Conservation (phyloP, 2,113 vertebrate genomes). For the Tragelaphus strepsiceros region DNA sequence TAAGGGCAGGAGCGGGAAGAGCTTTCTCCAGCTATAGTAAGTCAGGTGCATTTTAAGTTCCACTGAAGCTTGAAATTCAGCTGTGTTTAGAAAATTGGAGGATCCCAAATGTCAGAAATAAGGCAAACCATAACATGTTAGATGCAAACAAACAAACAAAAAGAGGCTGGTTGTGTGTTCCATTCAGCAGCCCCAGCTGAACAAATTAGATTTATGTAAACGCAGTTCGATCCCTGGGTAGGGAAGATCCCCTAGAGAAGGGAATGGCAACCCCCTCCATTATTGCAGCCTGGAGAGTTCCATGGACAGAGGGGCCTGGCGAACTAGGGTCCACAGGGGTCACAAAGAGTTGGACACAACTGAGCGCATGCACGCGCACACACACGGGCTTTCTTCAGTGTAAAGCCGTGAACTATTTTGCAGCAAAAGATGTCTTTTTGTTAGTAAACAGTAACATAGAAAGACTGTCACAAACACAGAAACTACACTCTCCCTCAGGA, state of each 20-base stretch:
- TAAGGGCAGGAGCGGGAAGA: not conserved
- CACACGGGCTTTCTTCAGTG: not conserved
- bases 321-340: not conserved
- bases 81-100: not conserved
- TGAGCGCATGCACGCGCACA: fast-evolving
- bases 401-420: not conserved
- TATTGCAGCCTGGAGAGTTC: not conserved
- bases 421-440: not conserved
- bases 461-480: not conserved
- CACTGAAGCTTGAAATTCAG: not conserved
- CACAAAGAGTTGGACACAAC: not conserved
- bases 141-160: not conserved
- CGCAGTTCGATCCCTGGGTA: not conserved
- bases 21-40: not conserved
- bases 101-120: not conserved
- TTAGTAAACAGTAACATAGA: not conserved
- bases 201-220: not conserved
- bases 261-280: not conserved
- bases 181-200: not conserved
- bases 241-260: not conserved
- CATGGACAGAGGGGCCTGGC: not conserved
- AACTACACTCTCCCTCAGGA: not conserved
- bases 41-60: not conserved
- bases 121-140: not conserved
- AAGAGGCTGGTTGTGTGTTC: not conserved